phyloP scores from a whole-genome alignment of 2,888 invertebrate species.

The Lysandra bellargus region DNA sequence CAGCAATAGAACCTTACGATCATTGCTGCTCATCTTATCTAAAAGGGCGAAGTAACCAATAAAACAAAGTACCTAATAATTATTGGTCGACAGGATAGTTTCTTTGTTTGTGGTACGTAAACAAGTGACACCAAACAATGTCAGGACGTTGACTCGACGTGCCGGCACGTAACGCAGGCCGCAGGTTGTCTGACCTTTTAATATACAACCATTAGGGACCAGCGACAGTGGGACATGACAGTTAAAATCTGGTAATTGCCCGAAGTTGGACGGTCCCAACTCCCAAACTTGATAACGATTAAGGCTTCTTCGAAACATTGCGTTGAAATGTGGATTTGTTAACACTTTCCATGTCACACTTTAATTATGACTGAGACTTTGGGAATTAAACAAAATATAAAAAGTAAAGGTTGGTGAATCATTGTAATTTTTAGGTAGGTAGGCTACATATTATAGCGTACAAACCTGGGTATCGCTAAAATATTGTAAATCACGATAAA shows the following conservation, averaged over 20 bases:
- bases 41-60: not conserved
- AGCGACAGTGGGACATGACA: slow-evolving; percentile 10
- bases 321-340: not conserved
- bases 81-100: slow-evolving; percentile 36
- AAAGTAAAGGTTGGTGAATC: too few species aligned
- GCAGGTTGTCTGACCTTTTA: slow-evolving; percentile 31
- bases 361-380: not conserved
- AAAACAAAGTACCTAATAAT: slow-evolving; percentile 7
- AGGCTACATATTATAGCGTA: too few species aligned
- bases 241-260: not conserved
- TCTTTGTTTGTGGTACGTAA: slow-evolving; percentile 43
- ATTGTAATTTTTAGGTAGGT: too few species aligned
- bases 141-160: slow-evolving; percentile 61
- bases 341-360: not conserved
- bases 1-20: too few species aligned
- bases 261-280: not conserved
- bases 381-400: too few species aligned
- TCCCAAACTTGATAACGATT: not conserved
- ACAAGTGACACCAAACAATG: slow-evolving; percentile 36
- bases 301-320: not conserved
- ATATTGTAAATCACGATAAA: too few species aligned
- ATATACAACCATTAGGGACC: slow-evolving; percentile 13
- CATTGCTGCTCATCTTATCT: not conserved
- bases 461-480: too few species aligned
- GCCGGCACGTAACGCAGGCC: slow-evolving; percentile 55